These are phyloP conservation scores for Scaptomyza reducta DNA, from an alignment of 2,888 invertebrate species.

Conservation along the genomic window DNA sequence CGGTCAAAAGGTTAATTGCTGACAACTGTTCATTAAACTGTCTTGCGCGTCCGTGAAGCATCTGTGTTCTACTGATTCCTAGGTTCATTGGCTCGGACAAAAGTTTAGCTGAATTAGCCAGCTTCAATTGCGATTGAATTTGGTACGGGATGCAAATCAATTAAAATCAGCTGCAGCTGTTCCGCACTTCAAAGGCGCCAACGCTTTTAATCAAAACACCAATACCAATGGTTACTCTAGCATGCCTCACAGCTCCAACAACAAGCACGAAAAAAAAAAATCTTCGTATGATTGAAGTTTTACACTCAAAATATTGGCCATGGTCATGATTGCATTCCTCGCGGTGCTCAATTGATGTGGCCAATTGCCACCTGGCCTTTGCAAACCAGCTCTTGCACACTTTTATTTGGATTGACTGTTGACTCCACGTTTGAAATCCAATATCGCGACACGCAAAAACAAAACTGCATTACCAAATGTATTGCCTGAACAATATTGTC, in stretches of 20 bases:
- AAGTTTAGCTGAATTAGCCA: slow-evolving; percentile 34
- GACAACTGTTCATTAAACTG: slow-evolving; percentile 38
- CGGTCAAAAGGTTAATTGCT: slow-evolving; percentile 67
- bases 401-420: too few species aligned
- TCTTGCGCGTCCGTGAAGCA: slow-evolving; percentile 1
- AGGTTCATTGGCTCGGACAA: slow-evolving; percentile 5
- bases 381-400: background rate
- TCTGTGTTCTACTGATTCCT: background rate
- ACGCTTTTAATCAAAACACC: slow-evolving; percentile 69
- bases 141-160: slow-evolving; percentile 62
- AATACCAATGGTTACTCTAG: slow-evolving; percentile 11
- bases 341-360: slow-evolving; percentile 26
- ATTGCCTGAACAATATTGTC: too few species aligned
- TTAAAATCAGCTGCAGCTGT: slow-evolving; percentile 49
- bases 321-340: slow-evolving; percentile 41
- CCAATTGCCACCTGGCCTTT: slow-evolving; percentile 40
- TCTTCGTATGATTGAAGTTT: background rate
- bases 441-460: too few species aligned
- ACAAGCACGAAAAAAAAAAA: background rate
- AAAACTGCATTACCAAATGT: too few species aligned
- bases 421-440: too few species aligned
- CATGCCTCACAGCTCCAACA: background rate
- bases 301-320: slow-evolving; percentile 32
- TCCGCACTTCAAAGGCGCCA: slow-evolving; percentile 48
- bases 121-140: too few species aligned